Evolutionary conservation across 2,113 vertebrate genomes (phyloP), one percentile per base, ranked within the genome.

Genomic region (Rhegmatorhina hoffmannsi): DNA sequence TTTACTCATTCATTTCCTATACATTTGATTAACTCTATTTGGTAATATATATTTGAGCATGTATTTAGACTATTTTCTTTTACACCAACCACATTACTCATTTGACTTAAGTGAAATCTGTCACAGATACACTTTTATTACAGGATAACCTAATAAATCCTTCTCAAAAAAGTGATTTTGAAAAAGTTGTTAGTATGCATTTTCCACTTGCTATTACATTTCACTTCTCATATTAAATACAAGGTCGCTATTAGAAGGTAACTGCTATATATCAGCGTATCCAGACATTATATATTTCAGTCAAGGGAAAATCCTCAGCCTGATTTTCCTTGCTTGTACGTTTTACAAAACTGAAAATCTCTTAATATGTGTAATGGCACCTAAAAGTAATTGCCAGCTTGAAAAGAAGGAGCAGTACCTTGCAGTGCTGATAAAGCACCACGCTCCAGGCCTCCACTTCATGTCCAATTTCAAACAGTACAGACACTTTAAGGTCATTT

Each of bases 351-450:
- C 26, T 75, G 52, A 70, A 82, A 59, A 63, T 72, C 20, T 49
- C 34, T 55, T 81, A 18, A 17, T 74, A 34, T 4, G 10, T 0
- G 0, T 58, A 67, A 44, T 24, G 26, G 24, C 34, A 78, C 25
- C 28, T 88, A 75, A 79, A 79, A 92, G 23, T 75, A 58, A 70
- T 85, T 63, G 7, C 14, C 21, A 79, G 16, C 31, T 90, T 81
- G 31, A 62, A 79, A 70, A 53, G 43, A 75, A 17, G 15, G 36
- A 90, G 6, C 15, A 46, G 17, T 26, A 64, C 7, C 53, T 77
- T 72, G 49, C 13, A 78, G n/a, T 8, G 3, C 26, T 85, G n/a
- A 31, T 64, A 67, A 90, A 83, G 36, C 26, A 56, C 23, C 13
- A 28, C 0, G 2, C 9, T 52, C 36, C 17, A 49, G 46, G 34